Evolutionary conservation across 2,113 vertebrate species (phyloP).

Genomic region (Melanerpes formicivorus): DNA sequence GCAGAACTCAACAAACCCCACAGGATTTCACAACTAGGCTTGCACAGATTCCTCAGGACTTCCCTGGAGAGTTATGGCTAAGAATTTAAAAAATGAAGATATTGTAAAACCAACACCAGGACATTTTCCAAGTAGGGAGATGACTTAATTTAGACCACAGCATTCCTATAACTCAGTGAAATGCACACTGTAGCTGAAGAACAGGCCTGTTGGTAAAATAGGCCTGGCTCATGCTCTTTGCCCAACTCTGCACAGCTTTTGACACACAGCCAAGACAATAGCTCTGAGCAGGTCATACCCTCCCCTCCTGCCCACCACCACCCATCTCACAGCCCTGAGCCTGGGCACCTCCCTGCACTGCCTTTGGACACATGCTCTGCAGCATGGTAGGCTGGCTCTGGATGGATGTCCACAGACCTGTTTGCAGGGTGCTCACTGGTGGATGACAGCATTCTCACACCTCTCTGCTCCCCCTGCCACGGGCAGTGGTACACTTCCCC

Average conservation of each 20-base stretch:
- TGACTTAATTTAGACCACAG: neutral
- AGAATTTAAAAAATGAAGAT: neutral
- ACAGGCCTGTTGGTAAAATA: neutral
- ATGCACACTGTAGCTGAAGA: neutral
- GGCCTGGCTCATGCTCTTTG: neutral
- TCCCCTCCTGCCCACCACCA: neutral
- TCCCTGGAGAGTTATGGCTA: neutral
- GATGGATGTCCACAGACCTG: neutral
- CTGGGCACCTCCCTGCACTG: neutral
- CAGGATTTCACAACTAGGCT: neutral
- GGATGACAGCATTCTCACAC: neutral
- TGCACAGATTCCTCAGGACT: neutral
- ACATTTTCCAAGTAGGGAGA: neutral
- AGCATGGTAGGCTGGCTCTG: accelerated
- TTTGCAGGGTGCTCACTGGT: neutral
- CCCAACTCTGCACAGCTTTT: neutral
- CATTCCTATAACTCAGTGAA: neutral
- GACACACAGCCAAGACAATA: neutral
- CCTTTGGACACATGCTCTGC: accelerated
- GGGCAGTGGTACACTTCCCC: neutral
- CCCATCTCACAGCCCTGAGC: neutral
- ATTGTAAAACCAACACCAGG: neutral
- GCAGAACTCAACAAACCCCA: slow-evolving; percentile 20
- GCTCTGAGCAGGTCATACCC: neutral
- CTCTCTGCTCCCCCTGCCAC: neutral